Percentiles rank a stretch among this genome's conserved stretches.
phyloP scores from a whole-genome alignment of 2,888 invertebrate genomes.

The Drosophila nr. perissopoda region DNA sequence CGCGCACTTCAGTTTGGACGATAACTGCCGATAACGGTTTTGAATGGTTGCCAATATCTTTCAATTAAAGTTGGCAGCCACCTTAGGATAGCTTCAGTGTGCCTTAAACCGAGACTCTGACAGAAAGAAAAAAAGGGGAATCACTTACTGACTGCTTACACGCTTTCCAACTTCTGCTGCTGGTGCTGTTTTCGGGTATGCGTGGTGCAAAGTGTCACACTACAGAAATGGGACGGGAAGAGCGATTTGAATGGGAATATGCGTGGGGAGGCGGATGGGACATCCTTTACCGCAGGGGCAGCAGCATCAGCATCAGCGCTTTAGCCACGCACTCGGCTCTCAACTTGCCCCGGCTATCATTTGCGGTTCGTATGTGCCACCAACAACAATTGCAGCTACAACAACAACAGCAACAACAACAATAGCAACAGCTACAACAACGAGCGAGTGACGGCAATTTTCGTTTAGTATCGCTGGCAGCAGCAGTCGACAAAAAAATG shows the following conservation, averaged over 20 bases:
- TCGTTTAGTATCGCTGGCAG: conserved; percentile 22
- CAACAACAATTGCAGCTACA: conserved; percentile 18
- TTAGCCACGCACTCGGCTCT: conserved; percentile 44
- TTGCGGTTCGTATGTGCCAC: conserved; percentile 62
- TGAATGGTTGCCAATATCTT: background rate
- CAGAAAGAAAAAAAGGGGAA: conserved; percentile 13
- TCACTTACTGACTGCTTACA: conserved; percentile 2
- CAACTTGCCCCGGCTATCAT: conserved; percentile 50
- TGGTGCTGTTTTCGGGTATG: background rate
- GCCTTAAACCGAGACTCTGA: conserved; percentile 12
- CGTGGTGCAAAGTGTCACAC: conserved; percentile 65
- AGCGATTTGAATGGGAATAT: background rate
- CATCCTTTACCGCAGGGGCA: conserved; percentile 15
- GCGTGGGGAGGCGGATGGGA: background rate
- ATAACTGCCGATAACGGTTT: background rate
- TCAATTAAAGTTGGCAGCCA: background rate
- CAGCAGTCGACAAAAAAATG: conserved; percentile 9
- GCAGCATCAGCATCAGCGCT: conserved; percentile 20
- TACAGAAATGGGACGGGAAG: conserved; percentile 45
- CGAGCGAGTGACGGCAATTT: conserved; percentile 34
- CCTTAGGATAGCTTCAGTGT: conserved; percentile 3
- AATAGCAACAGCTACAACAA: conserved; percentile 15
- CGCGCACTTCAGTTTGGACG: background rate
- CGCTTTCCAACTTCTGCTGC: background rate
- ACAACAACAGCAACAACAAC: conserved; percentile 1